phyloP scores from a whole-genome alignment of 2,113 vertebrate species.

The Bucco capensis region DNA sequence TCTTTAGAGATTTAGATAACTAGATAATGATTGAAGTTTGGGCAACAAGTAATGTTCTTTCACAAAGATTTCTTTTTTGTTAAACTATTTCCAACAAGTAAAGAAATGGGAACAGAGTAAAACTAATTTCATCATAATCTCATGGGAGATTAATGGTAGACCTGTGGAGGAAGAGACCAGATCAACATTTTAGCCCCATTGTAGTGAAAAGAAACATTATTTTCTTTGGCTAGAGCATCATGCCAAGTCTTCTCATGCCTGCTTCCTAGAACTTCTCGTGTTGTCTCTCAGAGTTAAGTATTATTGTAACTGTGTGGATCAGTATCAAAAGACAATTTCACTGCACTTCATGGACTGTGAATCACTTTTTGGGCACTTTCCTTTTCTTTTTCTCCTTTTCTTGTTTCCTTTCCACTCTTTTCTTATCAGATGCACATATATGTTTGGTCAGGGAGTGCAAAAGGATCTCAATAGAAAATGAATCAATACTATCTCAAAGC shows the following conservation, averaged over 20 bases:
- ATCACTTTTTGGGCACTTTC: not conserved
- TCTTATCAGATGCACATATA: not conserved
- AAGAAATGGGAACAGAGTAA: not conserved
- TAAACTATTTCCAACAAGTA: not conserved
- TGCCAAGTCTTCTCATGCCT: not conserved
- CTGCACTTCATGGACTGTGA: not conserved
- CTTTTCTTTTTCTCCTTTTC: accelerated
- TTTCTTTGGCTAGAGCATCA: not conserved
- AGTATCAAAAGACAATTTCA: not conserved
- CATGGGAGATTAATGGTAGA: not conserved
- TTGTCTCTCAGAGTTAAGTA: not conserved
- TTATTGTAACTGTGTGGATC: not conserved
- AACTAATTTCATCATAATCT: not conserved
- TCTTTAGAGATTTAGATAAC: not conserved
- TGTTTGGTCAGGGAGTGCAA: not conserved
- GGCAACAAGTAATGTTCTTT: not conserved
- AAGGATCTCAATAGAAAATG: not conserved
- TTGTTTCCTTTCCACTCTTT: not conserved
- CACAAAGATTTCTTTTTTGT: not conserved
- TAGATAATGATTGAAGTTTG: not conserved
- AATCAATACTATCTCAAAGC: not conserved
- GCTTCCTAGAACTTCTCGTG: not conserved
- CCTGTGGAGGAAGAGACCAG: not conserved
- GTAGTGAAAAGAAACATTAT: not conserved
- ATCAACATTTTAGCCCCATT: not conserved